Evolutionary conservation across 2,113 vertebrate genomes (phyloP).

Genomic region (Seriola rivoliana): DNA sequence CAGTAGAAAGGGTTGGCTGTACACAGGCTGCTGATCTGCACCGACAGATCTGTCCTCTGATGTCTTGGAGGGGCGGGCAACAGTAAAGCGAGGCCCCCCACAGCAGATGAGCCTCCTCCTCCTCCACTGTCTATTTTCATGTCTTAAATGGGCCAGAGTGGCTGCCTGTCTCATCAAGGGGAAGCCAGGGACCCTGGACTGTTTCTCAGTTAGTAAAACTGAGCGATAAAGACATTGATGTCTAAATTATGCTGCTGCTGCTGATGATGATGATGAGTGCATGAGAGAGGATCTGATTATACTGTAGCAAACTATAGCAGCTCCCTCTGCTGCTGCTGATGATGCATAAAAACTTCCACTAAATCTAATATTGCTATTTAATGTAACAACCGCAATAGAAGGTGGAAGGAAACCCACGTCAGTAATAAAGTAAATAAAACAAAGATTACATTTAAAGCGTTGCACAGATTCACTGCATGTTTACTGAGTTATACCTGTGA

Average conservation of each 20-base stretch:
- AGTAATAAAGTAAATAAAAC: constrained; percentile 49
- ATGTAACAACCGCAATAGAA: constrained; percentile 5
- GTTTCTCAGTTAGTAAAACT: constrained; percentile 70
- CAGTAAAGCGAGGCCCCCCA: constrained; percentile 65
- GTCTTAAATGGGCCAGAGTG: constrained; percentile 81
- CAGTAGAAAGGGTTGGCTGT: constrained; percentile 79
- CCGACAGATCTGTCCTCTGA: constrained; percentile 86
- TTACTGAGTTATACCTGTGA: constrained; percentile 33
- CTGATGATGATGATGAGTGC: constrained; percentile 67
- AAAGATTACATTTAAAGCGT: constrained; percentile 30
- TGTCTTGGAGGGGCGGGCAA: constrained; percentile 75
- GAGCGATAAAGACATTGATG: constrained; percentile 80
- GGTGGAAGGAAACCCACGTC: constrained; percentile 17
- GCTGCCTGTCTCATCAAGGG: constrained; percentile 79
- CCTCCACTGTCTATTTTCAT: constrained; percentile 77
- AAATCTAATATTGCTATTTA: constrained; percentile 50
- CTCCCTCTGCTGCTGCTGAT: constrained; percentile 74
- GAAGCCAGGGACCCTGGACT: constrained; percentile 69
- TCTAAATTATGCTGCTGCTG: constrained; percentile 80
- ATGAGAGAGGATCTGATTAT: constrained; percentile 68
- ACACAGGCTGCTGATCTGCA: constrained; percentile 79
- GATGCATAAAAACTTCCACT: constrained; percentile 67
- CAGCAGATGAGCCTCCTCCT: constrained; percentile 66
- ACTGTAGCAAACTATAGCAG: constrained; percentile 72
- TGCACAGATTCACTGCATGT: not conserved